Evolutionary conservation across 2,888 invertebrate species (phyloP), one percentile per base, ranked within the genome.

Genomic region (Idaea biselata): DNA sequence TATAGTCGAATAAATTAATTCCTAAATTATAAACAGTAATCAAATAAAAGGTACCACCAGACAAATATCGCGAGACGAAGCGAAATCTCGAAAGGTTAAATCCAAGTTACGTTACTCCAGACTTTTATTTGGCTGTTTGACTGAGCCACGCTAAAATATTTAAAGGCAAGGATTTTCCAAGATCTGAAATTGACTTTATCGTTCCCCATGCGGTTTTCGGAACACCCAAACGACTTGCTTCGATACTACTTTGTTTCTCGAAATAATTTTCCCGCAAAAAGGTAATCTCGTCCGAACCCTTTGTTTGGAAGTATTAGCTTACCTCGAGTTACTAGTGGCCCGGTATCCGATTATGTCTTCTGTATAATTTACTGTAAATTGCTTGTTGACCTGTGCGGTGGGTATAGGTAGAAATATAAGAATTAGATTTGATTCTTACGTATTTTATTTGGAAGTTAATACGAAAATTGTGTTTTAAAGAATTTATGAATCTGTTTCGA

Each of bases 191-290:
- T 60, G 55, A n/a, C 53, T 60, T 61, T 66, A 64, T 64, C 65
- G 66, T 65, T 69, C 71, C 66, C 60, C 58, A 53, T 64, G 68
- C 61, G 68, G 67, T 67, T 61, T 62, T 56, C 54, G 59, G 57
- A 32, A 63, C 59, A 58, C 60, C 64, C 32, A 61, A 60, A 64
- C 63, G 60, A 8, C 64, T 58, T 59, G 64, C 65, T 63, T 65
- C 56, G 66, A 58, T 60, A 65, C 63, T 66, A 62, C 63, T 71
- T 71, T 71, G 73, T 67, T 70, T 72, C 66, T 64, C 62, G 67
- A 67, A 72, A 74, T 75, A 69, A 73, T 75, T 73, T 75, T 65
- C 63, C 60, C 60, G 66, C 66, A 68, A 73, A 73, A 77, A 73
- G 68, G 73, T 73, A 77, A 74, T 75, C 73, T 70, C 62, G 18